These are phyloP conservation scores for Aleiodes leptofemur DNA, from an alignment of 2,888 invertebrate genomes.

Conservation along the genomic window DNA sequence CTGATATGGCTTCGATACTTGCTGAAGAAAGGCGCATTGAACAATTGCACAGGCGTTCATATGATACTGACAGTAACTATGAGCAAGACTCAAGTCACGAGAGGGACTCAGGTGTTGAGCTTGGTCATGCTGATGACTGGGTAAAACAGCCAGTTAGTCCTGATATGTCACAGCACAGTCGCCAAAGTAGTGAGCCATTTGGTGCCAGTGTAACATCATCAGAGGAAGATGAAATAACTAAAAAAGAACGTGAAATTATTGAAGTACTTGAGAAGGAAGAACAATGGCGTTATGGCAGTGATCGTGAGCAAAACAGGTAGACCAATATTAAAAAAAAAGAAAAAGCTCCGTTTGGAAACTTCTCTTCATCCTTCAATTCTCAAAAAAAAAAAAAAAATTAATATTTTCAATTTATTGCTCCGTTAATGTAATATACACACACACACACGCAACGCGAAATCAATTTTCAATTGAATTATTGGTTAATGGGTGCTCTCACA, in stretches of 20 bases:
- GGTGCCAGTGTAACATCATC: conserved; percentile 82
- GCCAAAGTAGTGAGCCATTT: conserved; percentile 88
- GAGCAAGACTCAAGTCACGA: conserved; percentile 75
- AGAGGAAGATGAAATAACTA: conserved; percentile 86
- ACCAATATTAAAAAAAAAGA: neutral
- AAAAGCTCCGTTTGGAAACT: conserved; percentile 7
- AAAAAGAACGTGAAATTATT: conserved; percentile 82
- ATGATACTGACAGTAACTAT: conserved; percentile 81
- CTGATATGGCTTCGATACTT: conserved; percentile 88
- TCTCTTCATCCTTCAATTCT: conserved; percentile 10
- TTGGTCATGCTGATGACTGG: conserved; percentile 77
- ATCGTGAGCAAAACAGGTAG: conserved; percentile 70
- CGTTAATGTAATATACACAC: conserved; percentile 12
- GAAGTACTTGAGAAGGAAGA: conserved; percentile 81
- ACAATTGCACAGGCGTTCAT: conserved; percentile 85
- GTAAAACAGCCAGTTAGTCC: conserved; percentile 72
- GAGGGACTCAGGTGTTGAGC: conserved; percentile 87
- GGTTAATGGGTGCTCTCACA: conserved; percentile 45
- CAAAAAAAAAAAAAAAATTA: neutral
- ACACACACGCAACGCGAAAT: neutral
- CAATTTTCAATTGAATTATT: conserved; percentile 22
- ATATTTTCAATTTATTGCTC: conserved; percentile 30
- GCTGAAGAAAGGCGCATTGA: conserved; percentile 88
- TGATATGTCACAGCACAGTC: conserved; percentile 81
- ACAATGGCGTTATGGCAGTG: conserved; percentile 77